These are phyloP conservation scores for Drosophila borealis DNA, from an alignment of 2,888 invertebrate genomes.

Conservation along the genomic window DNA sequence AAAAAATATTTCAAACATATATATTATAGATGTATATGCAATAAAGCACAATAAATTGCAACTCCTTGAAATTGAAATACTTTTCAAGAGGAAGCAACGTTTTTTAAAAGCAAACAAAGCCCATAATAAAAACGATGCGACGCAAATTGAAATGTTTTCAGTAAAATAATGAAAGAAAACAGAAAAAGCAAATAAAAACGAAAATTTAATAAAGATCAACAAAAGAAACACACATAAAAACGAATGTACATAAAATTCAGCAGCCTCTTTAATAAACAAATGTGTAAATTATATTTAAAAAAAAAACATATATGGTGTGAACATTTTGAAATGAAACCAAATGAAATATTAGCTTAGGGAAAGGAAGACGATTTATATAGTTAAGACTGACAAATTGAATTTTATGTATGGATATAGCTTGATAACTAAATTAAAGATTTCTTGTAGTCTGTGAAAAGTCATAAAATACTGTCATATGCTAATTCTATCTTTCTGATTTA, in stretches of 20 bases:
- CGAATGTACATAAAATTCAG: slow-evolving; percentile 11
- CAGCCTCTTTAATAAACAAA: slow-evolving; percentile 31
- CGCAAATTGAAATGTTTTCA: slow-evolving; percentile 41
- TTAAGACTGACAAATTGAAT: neutral
- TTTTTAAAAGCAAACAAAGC: slow-evolving; percentile 44
- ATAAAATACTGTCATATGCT: too few relatives aligned
- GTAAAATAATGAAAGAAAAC: slow-evolving; percentile 8
- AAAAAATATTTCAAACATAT: slow-evolving; percentile 15
- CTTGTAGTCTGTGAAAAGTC: slow-evolving; percentile 3
- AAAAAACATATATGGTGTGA: slow-evolving; percentile 5
- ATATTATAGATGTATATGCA: slow-evolving; percentile 1
- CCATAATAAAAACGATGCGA: slow-evolving; percentile 46
- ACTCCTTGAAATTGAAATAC: slow-evolving; percentile 16
- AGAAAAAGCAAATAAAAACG: slow-evolving; percentile 3
- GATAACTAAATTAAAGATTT: neutral
- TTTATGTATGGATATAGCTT: neutral
- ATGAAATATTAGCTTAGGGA: slow-evolving; percentile 8
- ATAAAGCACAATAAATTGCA: slow-evolving; percentile 27
- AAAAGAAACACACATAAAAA: slow-evolving; percentile 36
- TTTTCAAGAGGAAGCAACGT: slow-evolving; percentile 17
- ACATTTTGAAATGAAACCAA: slow-evolving; percentile 17
- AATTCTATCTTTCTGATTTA: too few relatives aligned
- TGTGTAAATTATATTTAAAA: neutral
- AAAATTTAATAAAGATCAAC: slow-evolving; percentile 47
- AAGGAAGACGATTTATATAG: neutral